Evolutionary conservation across 1,140 invertebrate genomes (phyloP).

Genomic region (Cephus cinctus): DNA sequence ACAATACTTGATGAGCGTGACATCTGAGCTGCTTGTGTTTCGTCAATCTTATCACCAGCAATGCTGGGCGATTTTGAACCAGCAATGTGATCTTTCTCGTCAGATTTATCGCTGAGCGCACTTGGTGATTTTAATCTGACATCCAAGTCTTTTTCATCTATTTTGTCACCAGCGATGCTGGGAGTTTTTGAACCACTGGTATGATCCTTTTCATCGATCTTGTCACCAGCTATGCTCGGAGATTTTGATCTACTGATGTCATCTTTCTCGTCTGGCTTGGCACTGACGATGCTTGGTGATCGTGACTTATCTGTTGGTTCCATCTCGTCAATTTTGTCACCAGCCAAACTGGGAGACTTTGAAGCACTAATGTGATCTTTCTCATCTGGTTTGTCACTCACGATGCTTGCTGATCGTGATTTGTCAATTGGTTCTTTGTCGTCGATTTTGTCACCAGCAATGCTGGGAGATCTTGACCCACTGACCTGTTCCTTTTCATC

Average conservation of each 20-base stretch:
- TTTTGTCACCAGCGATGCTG: neutral
- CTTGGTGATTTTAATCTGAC: neutral
- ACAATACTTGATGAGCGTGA: neutral
- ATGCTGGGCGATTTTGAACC: neutral
- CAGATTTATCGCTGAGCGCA: neutral
- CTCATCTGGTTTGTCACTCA: neutral
- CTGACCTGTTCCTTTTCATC: neutral
- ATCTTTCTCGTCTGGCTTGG: neutral
- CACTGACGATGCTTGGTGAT: slow-evolving; percentile 2
- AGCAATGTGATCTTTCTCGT: neutral
- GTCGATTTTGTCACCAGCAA: neutral
- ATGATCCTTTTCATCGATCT: neutral
- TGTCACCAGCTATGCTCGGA: slow-evolving; percentile 13
- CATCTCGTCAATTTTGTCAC: neutral
- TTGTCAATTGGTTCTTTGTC: slow-evolving; percentile 6
- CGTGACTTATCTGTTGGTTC: neutral
- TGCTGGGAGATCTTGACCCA: too few species aligned
- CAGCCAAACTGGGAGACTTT: neutral
- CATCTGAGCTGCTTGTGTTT: neutral
- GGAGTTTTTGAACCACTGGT: too few species aligned
- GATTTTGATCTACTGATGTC: too few species aligned
- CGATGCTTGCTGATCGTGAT: neutral
- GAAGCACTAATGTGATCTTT: neutral
- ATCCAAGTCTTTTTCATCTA: neutral
- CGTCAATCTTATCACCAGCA: neutral